phyloP scores from a whole-genome alignment of 2,888 invertebrate species.

The Gari tellinella region DNA sequence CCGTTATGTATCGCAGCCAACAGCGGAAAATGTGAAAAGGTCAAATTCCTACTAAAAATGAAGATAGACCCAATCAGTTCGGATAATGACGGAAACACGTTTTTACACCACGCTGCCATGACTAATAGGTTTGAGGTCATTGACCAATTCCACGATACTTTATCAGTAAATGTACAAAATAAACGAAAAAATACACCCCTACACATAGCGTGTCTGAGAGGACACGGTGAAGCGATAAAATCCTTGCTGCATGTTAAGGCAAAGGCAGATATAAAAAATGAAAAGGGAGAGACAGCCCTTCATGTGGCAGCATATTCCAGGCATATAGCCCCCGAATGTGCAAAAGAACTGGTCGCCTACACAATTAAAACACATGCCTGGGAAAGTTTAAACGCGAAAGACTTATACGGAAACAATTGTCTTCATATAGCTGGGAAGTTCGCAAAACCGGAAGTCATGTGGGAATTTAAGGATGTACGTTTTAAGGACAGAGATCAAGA shows the following conservation, averaged over 20 bases:
- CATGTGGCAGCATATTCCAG: conserved; percentile 76
- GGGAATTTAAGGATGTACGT: conserved; percentile 75
- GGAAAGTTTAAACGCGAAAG: conserved; percentile 80
- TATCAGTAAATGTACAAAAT: conserved; percentile 73
- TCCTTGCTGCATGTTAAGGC: conserved; percentile 74
- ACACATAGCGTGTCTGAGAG: conserved; percentile 80
- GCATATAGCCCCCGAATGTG: conserved; percentile 66
- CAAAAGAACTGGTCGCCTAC: conserved; percentile 74
- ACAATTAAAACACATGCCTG: conserved; percentile 81
- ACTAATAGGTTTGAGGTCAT: conserved; percentile 72
- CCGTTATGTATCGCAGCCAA: conserved; percentile 65
- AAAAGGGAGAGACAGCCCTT: conserved; percentile 76
- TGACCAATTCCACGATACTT: conserved; percentile 60
- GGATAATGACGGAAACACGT: conserved; percentile 79
- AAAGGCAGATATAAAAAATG: conserved; percentile 77
- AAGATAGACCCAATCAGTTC: conserved; percentile 67
- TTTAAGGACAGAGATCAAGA: conserved; percentile 75
- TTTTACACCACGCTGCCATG: conserved; percentile 80
- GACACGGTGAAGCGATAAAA: conserved; percentile 70
- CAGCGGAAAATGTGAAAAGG: conserved; percentile 71
- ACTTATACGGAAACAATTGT: conserved; percentile 79
- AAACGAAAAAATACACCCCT: conserved; percentile 80
- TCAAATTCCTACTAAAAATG: conserved; percentile 70
- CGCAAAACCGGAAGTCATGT: conserved; percentile 75
- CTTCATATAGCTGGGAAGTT: conserved; percentile 80